phyloP scores from a whole-genome alignment of 2,888 invertebrate genomes.

The Bombylius discolor region DNA sequence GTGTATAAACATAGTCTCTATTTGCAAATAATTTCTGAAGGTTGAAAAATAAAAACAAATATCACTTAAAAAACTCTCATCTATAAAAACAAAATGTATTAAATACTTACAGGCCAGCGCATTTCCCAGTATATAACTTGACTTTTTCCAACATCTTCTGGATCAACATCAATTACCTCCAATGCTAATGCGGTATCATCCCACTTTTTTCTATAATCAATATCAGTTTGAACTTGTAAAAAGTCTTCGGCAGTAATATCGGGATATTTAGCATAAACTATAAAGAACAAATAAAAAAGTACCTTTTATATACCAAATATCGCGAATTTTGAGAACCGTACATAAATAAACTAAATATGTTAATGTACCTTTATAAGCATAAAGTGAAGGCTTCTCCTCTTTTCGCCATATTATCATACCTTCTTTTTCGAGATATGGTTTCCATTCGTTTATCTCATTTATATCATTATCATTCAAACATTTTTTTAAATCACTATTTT shows the following conservation, averaged over 20 bases:
- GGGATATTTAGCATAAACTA: constrained; percentile 67
- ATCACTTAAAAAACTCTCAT: too few species aligned
- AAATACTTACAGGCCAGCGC: constrained; percentile 60
- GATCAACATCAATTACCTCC: constrained; percentile 54
- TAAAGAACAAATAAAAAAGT: constrained; percentile 9
- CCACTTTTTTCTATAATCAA: constrained; percentile 65
- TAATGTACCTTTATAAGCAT: constrained; percentile 57
- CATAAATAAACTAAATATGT: too few species aligned
- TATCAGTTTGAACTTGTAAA: constrained; percentile 68
- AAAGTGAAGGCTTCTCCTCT: constrained; percentile 54
- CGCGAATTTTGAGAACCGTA: too few species aligned
- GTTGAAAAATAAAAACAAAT: neutral
- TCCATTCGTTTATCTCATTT: constrained; percentile 40
- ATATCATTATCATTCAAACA: neutral
- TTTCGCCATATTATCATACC: constrained; percentile 73
- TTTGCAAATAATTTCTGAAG: constrained; percentile 67
- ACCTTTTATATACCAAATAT: too few species aligned
- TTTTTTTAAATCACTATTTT: neutral
- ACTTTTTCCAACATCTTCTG: constrained; percentile 43
- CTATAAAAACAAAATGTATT: too few species aligned
- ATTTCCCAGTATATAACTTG: constrained; percentile 82
- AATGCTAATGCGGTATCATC: constrained; percentile 63
- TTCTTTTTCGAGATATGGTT: constrained; percentile 63
- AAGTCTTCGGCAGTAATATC: constrained; percentile 71
- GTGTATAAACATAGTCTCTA: constrained; percentile 73